Evolutionary conservation across 2,888 invertebrate genomes (phyloP).

Genomic region (Sabatieria punctata): DNA sequence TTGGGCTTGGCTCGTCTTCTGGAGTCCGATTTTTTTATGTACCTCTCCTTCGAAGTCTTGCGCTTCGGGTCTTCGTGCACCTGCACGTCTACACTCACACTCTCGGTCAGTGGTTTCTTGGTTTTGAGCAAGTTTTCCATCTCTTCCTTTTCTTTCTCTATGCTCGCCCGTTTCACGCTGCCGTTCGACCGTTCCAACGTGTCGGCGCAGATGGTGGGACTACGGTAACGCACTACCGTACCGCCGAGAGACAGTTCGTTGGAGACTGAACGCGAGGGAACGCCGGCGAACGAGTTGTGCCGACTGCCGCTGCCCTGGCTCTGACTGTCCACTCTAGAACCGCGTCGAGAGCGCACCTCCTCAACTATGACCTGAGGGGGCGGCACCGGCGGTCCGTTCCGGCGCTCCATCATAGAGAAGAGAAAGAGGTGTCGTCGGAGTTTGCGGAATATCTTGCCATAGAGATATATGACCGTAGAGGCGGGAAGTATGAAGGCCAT

Average conservation of each 20-base stretch:
- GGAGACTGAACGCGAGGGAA: background rate
- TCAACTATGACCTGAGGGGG: constrained; percentile 4
- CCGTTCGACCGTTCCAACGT: background rate
- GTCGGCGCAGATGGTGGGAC: background rate
- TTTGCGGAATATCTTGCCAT: constrained; percentile 20
- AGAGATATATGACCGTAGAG: constrained; percentile 17
- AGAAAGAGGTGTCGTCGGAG: constrained; percentile 15
- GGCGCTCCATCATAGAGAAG: background rate
- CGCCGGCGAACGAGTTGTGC: background rate
- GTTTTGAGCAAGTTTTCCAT: no score
- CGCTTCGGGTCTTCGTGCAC: no score
- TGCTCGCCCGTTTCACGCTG: background rate
- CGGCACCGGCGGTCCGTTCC: background rate
- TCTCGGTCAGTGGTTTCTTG: no score
- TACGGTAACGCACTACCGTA: background rate
- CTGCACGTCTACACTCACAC: no score
- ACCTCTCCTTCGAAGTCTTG: no score
- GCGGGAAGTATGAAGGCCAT: constrained; percentile 21
- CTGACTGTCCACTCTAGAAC: background rate
- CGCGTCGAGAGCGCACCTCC: constrained; percentile 4
- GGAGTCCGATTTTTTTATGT: no score
- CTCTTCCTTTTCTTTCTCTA: background rate
- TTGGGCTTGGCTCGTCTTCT: no score
- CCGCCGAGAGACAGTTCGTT: background rate
- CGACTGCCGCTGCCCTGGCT: background rate